These are phyloP conservation scores for Anniella stebbinsi DNA, from an alignment of 2,797 vertebrate genomes.

Conservation along the genomic window DNA sequence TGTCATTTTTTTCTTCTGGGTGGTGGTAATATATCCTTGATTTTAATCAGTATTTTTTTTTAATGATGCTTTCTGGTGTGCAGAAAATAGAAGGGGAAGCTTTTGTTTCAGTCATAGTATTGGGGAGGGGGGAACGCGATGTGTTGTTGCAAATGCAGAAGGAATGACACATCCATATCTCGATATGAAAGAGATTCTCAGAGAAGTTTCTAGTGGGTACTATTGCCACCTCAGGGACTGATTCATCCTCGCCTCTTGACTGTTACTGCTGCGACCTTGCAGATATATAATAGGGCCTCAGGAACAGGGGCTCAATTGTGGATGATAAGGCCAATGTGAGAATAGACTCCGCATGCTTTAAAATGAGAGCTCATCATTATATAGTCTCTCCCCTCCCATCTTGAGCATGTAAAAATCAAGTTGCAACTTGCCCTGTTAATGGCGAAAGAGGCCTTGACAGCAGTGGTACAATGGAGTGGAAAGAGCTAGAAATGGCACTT, in stretches of 20 bases:
- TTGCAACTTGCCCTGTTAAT: slow-evolving; percentile 34
- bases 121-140: not conserved
- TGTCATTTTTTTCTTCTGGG: not conserved
- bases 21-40: not conserved
- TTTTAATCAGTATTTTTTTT: not conserved
- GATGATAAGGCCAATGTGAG: not conserved
- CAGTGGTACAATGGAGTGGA: not conserved
- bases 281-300: slow-evolving; percentile 32
- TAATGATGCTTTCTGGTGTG: slow-evolving; percentile 20
- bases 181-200: slow-evolving; percentile 38
- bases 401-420: slow-evolving; percentile 29
- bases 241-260: slow-evolving; percentile 54
- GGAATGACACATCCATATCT: slow-evolving; percentile 38
- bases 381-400: slow-evolving; percentile 18
- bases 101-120: slow-evolving; percentile 34
- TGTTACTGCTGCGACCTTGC: not conserved
- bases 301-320: slow-evolving; percentile 35
- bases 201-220: slow-evolving; percentile 47
- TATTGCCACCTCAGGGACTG: slow-evolving; percentile 28
- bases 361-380: slow-evolving; percentile 15
- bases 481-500: not conserved
- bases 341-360: slow-evolving; percentile 30
- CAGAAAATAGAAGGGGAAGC: slow-evolving; percentile 38
- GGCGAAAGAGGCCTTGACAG: slow-evolving; percentile 25
- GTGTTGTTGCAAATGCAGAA: slow-evolving; percentile 6